Evolutionary conservation across 2,113 vertebrate genomes (phyloP).

Genomic region (Pterocles orientalis): DNA sequence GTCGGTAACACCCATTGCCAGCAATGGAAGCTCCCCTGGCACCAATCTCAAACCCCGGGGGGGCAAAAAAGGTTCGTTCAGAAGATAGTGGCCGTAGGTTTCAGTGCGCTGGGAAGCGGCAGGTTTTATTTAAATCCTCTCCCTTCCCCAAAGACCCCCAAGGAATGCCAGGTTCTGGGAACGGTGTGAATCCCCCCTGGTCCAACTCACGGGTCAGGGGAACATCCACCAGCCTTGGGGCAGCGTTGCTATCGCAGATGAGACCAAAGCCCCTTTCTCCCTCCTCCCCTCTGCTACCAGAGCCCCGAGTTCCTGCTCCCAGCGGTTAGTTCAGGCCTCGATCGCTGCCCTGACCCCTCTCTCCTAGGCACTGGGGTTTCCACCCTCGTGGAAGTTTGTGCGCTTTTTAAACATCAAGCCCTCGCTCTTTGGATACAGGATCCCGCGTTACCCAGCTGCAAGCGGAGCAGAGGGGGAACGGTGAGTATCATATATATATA

Average conservation of each 20-base stretch:
- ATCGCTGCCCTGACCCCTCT: background rate
- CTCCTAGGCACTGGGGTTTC: conserved; percentile 46
- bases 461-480: conserved; percentile 6
- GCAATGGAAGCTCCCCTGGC: conserved; percentile 39
- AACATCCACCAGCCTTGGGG: background rate
- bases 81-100: background rate
- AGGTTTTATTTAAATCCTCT: background rate
- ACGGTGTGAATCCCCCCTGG: accelerated
- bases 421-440: conserved; percentile 53
- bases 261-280: background rate
- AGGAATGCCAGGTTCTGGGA: background rate
- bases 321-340: accelerated
- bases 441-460: conserved; percentile 5
- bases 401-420: conserved; percentile 27
- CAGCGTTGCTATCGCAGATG: background rate
- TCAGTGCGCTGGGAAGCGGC: background rate
- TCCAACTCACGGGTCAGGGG: accelerated
- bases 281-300: background rate
- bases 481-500: background rate
- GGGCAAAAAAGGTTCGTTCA: background rate
- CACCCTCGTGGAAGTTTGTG: conserved; percentile 2
- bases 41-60: background rate
- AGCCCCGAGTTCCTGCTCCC: background rate
- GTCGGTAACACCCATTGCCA: conserved; percentile 3
- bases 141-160: background rate